Base-by-base conservation (phyloP, 2,113 vertebrate species). In the Rynchops niger region DNA sequence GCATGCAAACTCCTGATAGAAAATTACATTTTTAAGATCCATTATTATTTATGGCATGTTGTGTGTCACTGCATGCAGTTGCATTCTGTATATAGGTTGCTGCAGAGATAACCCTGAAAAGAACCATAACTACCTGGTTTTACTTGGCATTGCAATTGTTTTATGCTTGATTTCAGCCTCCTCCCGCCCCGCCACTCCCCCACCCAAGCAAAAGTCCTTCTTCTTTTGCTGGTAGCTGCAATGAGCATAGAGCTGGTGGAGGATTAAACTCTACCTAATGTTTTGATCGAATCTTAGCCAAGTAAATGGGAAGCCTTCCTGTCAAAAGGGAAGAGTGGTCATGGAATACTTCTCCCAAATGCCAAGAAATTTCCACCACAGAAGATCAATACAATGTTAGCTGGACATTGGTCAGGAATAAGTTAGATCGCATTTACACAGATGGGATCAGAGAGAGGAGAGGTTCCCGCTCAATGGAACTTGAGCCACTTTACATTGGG, bases 21-120 rank as follows among this genome's bases (percentile, higher is more conserved):
- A 98, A 97, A 98, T 98, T 97, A 97, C 82, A 83, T 82, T 97
- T 94, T 95, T 93, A 92, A 91, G 94, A 88, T 90, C 59, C 4
- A 3, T 85, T 71, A 52, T 95, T 95, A 97, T 97, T 97, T 97
- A 98, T 42, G 34, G 56, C 50, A 80, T 36, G 27, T 26, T 26
- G 6, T 79, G 61, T 95, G 93, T 63, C 10, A 63, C 82, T 81
- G 12, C 32, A 8, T 29, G 9, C 25, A 11, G 27, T 63, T 65
- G 17, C 8, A 9, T 49, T 80, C 43, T 36, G 10, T 65, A 18
- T 36, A 62, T 9, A 53, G 14, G 36, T 34, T 80, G 63, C 40
- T 88, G 21, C 4, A 4, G 26, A 91, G 15, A 26, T 74, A 90
- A 67, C 21, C 12, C 69, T 69, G 53, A 58, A 81, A 86, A 83